Percentiles rank a stretch among this genome's conserved stretches.
Conservation (phyloP, 2,888 invertebrate genomes). For the Corythucha ciliata region DNA sequence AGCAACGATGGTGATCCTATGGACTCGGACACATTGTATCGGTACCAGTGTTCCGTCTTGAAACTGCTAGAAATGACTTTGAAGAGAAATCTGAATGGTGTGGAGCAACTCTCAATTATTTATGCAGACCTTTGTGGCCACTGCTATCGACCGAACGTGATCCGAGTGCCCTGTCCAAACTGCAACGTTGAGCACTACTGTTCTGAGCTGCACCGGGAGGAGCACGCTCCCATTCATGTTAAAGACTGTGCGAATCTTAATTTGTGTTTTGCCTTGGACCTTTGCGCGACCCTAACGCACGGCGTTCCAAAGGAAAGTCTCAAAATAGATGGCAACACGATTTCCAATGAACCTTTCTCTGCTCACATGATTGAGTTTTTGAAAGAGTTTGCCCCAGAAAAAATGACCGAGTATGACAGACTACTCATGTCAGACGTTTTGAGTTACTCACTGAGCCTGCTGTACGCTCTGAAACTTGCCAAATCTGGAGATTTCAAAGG, state of each 20-base stretch:
- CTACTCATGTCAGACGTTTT: no score
- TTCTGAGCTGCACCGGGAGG: slow-evolving; percentile 6
- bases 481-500: not conserved
- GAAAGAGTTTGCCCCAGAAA: no score
- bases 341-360: no score
- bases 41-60: slow-evolving; percentile 4
- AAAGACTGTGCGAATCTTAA: slow-evolving; percentile 17
- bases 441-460: slow-evolving; percentile 13
- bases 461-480: slow-evolving; percentile 8
- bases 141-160: slow-evolving; percentile 15
- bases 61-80: slow-evolving; percentile 8
- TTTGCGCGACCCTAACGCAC: no score
- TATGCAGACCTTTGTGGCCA: slow-evolving; percentile 21
- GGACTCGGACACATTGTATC: slow-evolving; percentile 5
- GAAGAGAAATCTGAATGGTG: slow-evolving; percentile 11
- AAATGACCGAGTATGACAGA: no score
- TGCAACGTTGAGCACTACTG: slow-evolving; percentile 18
- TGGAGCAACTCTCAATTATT: slow-evolving; percentile 23
- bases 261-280: slow-evolving; percentile 12
- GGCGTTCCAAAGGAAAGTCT: no score
- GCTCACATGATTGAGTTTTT: no score
- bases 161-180: slow-evolving; percentile 5
- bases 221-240: slow-evolving; percentile 4
- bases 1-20: not conserved
- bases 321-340: no score